A percentile compares a stretch with the other conserved stretches of the same genome.
These are phyloP conservation scores for Drosophila virilis DNA, from an alignment of 1,140 invertebrate genomes.

Conservation along the genomic window DNA sequence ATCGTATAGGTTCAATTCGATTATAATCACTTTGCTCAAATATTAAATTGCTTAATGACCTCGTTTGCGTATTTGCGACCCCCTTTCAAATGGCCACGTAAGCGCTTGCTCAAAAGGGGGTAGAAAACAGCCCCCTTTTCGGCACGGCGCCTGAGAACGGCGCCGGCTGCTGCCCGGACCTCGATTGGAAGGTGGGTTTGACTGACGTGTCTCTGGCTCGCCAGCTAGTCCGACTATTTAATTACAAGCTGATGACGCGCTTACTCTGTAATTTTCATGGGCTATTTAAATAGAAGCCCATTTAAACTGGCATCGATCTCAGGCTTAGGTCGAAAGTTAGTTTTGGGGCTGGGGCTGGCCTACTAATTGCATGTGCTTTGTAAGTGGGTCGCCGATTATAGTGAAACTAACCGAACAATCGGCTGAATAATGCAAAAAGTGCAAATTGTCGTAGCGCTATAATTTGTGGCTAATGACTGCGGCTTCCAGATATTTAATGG, in stretches of 20 bases:
- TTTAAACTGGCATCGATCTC: conserved; percentile 4
- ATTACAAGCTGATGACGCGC: conserved; percentile 60
- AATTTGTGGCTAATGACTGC: conserved; percentile 59
- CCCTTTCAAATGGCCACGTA: conserved; percentile 65
- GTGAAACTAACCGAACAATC: conserved; percentile 42
- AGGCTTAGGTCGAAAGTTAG: conserved; percentile 27
- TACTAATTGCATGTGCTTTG: conserved; percentile 45
- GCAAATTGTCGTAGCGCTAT: conserved; percentile 25
- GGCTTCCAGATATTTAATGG: conserved; percentile 14
- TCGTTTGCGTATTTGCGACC: conserved; percentile 57
- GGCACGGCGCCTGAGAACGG: conserved; percentile 49
- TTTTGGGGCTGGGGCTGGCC: conserved; percentile 8
- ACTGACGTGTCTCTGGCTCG: conserved; percentile 59
- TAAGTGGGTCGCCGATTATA: conserved; percentile 36
- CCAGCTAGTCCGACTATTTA: conserved; percentile 56
- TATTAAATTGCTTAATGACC: conserved; percentile 83
- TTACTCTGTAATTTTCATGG: conserved; percentile 59
- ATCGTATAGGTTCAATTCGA: conserved; percentile 58
- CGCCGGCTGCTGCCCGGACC: conserved; percentile 53
- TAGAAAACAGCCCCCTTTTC: conserved; percentile 13
- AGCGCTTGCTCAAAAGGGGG: conserved; percentile 43
- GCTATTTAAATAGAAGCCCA: conserved; percentile 1
- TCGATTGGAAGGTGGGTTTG: not conserved
- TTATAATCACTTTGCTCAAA: conserved; percentile 81
- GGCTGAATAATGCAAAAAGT: conserved; percentile 72